phyloP scores from a whole-genome alignment of 1,140 invertebrate genomes.

The Phortica variegata region DNA sequence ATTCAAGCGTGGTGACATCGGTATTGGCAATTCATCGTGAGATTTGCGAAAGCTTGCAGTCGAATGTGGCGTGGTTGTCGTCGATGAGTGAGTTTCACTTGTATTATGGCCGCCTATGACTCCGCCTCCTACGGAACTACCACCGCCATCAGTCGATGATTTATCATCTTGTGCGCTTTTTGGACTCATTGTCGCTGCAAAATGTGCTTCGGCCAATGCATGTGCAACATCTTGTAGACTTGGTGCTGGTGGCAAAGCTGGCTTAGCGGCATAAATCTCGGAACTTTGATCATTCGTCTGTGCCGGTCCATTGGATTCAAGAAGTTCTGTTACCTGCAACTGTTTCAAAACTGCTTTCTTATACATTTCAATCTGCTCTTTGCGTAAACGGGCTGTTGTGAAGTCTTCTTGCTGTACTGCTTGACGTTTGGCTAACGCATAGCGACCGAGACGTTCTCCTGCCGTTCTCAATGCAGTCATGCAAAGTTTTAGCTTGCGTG shows the following conservation, averaged over 20 bases:
- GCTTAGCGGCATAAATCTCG: slow-evolving; percentile 49
- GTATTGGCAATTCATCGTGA: slow-evolving; percentile 49
- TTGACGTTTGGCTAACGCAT: slow-evolving; percentile 86
- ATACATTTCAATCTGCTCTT: slow-evolving; percentile 82
- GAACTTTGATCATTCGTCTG: slow-evolving; percentile 46
- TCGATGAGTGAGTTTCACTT: slow-evolving; percentile 13
- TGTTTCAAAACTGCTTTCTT: slow-evolving; percentile 70
- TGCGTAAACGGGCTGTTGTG: slow-evolving; percentile 83
- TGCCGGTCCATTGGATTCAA: slow-evolving; percentile 75
- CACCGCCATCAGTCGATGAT: slow-evolving; percentile 32
- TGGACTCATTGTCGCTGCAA: slow-evolving; percentile 23
- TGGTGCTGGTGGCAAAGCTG: slow-evolving; percentile 44
- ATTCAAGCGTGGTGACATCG: slow-evolving; percentile 40
- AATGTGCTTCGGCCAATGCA: slow-evolving; percentile 38
- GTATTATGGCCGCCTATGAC: too few species aligned
- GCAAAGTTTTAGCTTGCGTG: slow-evolving; percentile 82
- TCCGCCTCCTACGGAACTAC: slow-evolving; percentile 19
- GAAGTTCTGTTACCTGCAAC: slow-evolving; percentile 70
- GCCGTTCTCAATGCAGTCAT: slow-evolving; percentile 79
- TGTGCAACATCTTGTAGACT: slow-evolving; percentile 55
- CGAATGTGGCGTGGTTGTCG: slow-evolving; percentile 21
- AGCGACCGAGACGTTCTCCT: slow-evolving; percentile 86
- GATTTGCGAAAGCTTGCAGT: slow-evolving; percentile 33
- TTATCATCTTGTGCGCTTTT: slow-evolving; percentile 41
- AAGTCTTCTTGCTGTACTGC: slow-evolving; percentile 90